Evolutionary conservation across 2,888 invertebrate species (phyloP).

Genomic region (Pterobdella sp.): DNA sequence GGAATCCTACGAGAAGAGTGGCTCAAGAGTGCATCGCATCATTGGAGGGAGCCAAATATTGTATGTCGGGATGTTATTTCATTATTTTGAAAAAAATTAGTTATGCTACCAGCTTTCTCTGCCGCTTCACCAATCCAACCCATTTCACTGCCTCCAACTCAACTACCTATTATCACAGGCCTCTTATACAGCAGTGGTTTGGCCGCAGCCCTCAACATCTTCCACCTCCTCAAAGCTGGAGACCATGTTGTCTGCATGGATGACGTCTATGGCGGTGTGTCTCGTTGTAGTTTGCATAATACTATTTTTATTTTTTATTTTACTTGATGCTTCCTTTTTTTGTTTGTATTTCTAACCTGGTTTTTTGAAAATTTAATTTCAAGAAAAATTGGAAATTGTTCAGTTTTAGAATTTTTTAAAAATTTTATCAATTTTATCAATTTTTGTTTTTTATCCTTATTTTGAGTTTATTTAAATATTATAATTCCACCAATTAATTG

Average conservation of each 20-base stretch:
- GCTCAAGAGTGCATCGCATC: conserved; percentile 82
- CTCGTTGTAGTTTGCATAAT: too few species aligned
- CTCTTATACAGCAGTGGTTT: conserved; percentile 77
- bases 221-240: conserved; percentile 68
- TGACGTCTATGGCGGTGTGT: conserved; percentile 86
- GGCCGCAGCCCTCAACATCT: conserved; percentile 70
- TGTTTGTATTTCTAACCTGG: too few species aligned
- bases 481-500: too few species aligned
- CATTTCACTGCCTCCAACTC: not conserved
- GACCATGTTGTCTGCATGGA: conserved; percentile 85
- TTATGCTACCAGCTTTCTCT: not conserved
- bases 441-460: too few species aligned
- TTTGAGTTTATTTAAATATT: too few species aligned
- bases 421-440: too few species aligned
- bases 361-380: too few species aligned
- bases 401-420: too few species aligned
- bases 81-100: not conserved
- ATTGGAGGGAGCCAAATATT: conserved; percentile 78
- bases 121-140: not conserved
- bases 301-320: too few species aligned
- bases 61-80: conserved; percentile 42
- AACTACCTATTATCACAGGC: conserved; percentile 42
- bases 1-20: conserved; percentile 83
- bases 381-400: too few species aligned
- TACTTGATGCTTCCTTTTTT: too few species aligned